phyloP scores from a whole-genome alignment of 2,797 vertebrate genomes.

The Schizopygopsis malacanthus region DNA sequence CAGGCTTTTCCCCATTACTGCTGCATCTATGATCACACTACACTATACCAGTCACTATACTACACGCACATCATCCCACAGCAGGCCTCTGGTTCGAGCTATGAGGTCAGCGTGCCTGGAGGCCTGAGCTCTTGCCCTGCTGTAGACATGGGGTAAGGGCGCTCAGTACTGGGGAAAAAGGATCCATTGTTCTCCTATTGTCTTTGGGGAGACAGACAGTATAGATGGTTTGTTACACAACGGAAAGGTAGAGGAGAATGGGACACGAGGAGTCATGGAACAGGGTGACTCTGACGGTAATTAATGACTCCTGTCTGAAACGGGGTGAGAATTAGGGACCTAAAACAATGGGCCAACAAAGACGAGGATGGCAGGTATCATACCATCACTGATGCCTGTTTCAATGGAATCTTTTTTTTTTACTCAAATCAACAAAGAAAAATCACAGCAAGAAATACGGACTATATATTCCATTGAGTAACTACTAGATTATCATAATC shows the following conservation, averaged over 20 bases:
- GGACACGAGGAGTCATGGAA: conserved; percentile 47
- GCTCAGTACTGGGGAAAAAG: conserved; percentile 61
- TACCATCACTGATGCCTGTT: background rate
- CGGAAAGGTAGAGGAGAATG: conserved; percentile 32
- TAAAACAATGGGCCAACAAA: background rate
- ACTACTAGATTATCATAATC: background rate
- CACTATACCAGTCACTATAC: background rate
- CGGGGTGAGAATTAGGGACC: background rate
- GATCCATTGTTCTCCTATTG: conserved; percentile 69
- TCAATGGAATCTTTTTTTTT: background rate
- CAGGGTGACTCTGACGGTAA: conserved; percentile 48
- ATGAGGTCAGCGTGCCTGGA: conserved; percentile 55
- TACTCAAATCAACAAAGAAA: background rate
- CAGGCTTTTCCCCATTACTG: conserved; percentile 26
- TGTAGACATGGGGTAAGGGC: conserved; percentile 61
- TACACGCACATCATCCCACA: background rate
- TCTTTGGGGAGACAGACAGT: conserved; percentile 61
- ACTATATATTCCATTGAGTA: background rate
- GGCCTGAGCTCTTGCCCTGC: conserved; percentile 64
- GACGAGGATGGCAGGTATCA: background rate
- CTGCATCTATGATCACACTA: conserved; percentile 26
- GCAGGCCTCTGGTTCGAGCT: conserved; percentile 46
- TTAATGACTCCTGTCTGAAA: conserved; percentile 36
- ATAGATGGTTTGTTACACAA: conserved; percentile 55
- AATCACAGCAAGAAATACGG: background rate